phyloP scores from a whole-genome alignment of 2,113 vertebrate genomes.

The Phyllostomus hastatus region DNA sequence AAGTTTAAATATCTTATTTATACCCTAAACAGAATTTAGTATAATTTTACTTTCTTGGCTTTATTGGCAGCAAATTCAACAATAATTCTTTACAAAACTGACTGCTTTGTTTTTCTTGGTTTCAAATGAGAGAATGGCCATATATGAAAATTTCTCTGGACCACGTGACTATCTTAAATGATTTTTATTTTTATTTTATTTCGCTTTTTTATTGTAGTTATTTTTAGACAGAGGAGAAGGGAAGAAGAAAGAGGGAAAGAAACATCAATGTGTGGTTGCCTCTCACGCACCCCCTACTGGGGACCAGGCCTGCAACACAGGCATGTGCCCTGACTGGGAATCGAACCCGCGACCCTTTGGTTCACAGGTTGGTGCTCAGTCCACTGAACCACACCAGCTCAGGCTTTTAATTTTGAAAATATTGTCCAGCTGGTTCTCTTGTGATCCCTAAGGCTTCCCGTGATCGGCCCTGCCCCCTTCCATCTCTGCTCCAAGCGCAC shows the following conservation, averaged over 20 bases:
- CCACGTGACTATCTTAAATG: not conserved
- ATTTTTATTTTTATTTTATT: not conserved
- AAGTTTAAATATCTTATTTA: not conserved
- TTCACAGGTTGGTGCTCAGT: no score
- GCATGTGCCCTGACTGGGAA: no score
- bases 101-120: not conserved
- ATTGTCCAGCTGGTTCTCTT: not conserved
- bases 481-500: not conserved
- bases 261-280: no score
- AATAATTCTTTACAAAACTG: not conserved
- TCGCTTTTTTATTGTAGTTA: no score
- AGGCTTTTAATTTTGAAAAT: no score
- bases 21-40: not conserved
- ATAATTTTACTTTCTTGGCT: not conserved
- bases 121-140: not conserved
- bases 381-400: no score
- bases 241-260: no score
- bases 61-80: not conserved
- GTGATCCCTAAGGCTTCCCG: accelerated
- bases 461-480: accelerated
- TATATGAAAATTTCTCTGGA: not conserved
- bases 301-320: no score
- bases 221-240: no score
- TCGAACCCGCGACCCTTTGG: no score
- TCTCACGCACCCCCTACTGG: no score